Evolutionary conservation across 1,140 invertebrate genomes (phyloP), one percentile per base, ranked within the genome.

Genomic region (Orchestia grillus): DNA sequence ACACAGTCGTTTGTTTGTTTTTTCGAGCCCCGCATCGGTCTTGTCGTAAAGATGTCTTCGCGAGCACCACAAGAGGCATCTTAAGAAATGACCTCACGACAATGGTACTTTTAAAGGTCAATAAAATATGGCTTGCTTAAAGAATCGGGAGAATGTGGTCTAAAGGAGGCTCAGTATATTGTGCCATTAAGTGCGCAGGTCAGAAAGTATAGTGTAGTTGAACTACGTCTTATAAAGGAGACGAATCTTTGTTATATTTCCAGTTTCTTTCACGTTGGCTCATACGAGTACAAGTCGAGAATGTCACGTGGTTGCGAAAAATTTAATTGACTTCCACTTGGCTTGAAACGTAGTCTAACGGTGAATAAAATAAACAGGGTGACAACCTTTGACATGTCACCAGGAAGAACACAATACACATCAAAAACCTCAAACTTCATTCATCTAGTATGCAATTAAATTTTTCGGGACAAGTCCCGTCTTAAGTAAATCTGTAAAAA

Each of bases 1-100:
- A 90, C 42, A 90, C 43, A 41, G n/a, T 44, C 88, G 88, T 90
- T 42, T 77, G 62, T 90, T 41, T 90, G 41, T 90, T 90, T 90
- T n/a, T 90, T 90, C n/a, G 15, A 90, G 88, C 88, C n/a, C n/a
- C 43, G 28, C 88, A 90, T 90, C 43, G 41, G 41, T 41, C 88
- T 16, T 90, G 88, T 42, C 88, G 88, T 90, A 90, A 90, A 90
- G 88, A 42, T 90, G 88, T 43, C 88, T 41, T 44, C 43, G 41
- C 28, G 43, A 90, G 41, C 36, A 44, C 88, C 43, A 90, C 43
- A 90, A 41, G 42, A 90, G 88, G 41, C n/a, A 44, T 41, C 28
- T 41, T 90, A 90, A 42, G 42, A 44, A 90, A 90, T 43, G 88
- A 15, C 4, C 28, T 77, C 62, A 77, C 62, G 28, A 77, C 62